A percentile compares a stretch with the other conserved stretches of the same genome.
These are phyloP conservation scores for Etheostoma nigrum DNA, from an alignment of 2,797 vertebrate genomes.

Conservation along the genomic window DNA sequence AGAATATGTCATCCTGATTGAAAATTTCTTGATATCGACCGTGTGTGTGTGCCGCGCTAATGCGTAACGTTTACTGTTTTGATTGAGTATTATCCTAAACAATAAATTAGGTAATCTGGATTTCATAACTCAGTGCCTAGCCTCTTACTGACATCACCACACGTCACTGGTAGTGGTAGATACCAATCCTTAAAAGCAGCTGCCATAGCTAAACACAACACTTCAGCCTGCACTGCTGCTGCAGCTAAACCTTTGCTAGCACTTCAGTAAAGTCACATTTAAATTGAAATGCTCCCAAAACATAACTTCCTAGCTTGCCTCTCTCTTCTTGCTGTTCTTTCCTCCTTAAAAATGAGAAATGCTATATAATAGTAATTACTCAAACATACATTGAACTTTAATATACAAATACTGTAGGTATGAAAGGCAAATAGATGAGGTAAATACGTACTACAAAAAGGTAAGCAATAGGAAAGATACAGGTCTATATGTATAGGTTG, in stretches of 20 bases:
- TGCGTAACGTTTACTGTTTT: no score
- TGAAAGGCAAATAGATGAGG: not conserved
- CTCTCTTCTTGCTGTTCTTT: not conserved
- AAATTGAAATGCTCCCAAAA: not conserved
- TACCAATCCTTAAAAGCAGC: not conserved
- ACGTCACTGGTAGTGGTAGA: no score
- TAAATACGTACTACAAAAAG: not conserved
- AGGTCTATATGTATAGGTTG: not conserved
- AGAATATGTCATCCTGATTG: no score
- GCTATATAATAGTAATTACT: not conserved
- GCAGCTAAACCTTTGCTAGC: not conserved
- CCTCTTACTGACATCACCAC: no score
- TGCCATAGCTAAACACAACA: not conserved
- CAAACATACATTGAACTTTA: not conserved
- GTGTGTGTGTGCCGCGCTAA: no score
- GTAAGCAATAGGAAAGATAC: not conserved
- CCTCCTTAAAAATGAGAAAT: not conserved
- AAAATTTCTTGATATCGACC: no score
- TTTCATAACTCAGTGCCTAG: no score
- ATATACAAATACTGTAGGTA: not conserved
- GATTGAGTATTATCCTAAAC: no score
- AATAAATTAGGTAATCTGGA: no score
- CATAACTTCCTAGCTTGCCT: not conserved
- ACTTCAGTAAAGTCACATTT: not conserved
- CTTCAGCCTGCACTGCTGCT: not conserved